These are phyloP conservation scores for Drosophila setosimentum DNA, from an alignment of 2,888 invertebrate species.

Conservation along the genomic window DNA sequence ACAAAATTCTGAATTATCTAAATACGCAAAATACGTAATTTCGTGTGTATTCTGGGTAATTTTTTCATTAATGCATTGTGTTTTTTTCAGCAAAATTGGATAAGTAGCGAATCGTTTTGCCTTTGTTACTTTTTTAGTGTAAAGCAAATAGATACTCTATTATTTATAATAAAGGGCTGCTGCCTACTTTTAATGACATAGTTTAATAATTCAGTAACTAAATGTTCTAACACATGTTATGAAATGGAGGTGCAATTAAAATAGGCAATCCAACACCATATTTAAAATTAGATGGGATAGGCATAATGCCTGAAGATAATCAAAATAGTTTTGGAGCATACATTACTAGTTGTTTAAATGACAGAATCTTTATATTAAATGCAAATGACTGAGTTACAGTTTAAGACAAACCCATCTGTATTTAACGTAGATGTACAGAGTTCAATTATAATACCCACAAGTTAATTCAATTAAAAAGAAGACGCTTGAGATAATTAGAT, in stretches of 20 bases:
- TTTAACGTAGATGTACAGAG: not conserved
- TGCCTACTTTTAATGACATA: constrained; percentile 18
- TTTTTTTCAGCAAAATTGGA: constrained; percentile 25
- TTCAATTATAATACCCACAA: too few relatives aligned
- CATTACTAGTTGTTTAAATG: not conserved
- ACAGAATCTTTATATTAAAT: not conserved
- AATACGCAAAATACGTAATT: constrained; percentile 29
- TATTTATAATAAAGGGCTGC: constrained; percentile 1
- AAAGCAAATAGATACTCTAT: constrained; percentile 1
- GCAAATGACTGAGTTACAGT: not conserved
- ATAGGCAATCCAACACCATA: constrained; percentile 3
- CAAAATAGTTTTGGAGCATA: constrained; percentile 8
- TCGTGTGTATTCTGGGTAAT: constrained; percentile 25
- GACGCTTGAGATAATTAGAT: not conserved
- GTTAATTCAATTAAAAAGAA: not conserved
- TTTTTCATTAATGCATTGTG: constrained; percentile 20
- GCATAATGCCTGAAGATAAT: constrained; percentile 17
- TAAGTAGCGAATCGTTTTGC: constrained; percentile 32
- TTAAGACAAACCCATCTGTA: not conserved
- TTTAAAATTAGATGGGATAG: constrained; percentile 3
- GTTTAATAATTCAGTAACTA: not conserved
- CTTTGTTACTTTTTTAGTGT: not conserved
- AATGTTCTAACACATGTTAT: not conserved
- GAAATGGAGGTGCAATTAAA: constrained; percentile 2
- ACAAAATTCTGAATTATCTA: not conserved